Base-by-base conservation (phyloP, 2,797 vertebrate genomes). In the Petrocephalus schoutedeni region DNA sequence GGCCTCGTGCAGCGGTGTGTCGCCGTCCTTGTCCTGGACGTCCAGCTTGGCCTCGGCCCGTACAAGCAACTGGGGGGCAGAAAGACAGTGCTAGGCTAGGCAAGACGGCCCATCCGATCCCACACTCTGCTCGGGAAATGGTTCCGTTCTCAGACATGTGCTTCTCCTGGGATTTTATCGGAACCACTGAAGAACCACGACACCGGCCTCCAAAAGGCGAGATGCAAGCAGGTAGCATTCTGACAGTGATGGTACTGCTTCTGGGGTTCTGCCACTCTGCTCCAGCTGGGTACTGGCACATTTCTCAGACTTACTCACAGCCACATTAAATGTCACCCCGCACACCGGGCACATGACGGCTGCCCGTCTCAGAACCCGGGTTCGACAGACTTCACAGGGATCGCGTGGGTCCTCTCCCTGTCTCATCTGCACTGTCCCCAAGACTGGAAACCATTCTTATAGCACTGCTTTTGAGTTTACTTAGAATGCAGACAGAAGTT, bases 1-100 rank as follows among this genome's bases (percentile, higher is more conserved):
- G 90, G 98, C 98, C 95, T 99, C 98, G 28, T 99, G 98, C 86
- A 99, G 95, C 51, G 98, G 98, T 28, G 98, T 99, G 94, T 99
- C 98, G 74, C 98, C 98, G 88, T 99, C 98, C 93, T 99, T 99
- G 95, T 99, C 98, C 94, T 99, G 98, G 90, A 99, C 98, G 88
- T 99, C 98, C 80, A 99, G 95, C 90, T 99, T 99, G 91, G 98
- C 98, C 93, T 98, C 98, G 36, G 98, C 98, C 85, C 98, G 97
- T 86, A 99, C 98, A 92, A 99, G 95, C 89, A 99, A 95, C 98
- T 99, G n/a, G 45, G 80, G 19, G 19, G 53, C 16, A 9, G 57
- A 36, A 10, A 9, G 8, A n/a, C 41, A 45, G 57, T 3, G 57
- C 16, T 6, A 0, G 14, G 57, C 16, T 6, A 0, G 14, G 21